Evolutionary conservation across 1,140 invertebrate genomes (phyloP), one percentile per base, ranked within the genome.

Genomic region (Cecropterus lyciades): DNA sequence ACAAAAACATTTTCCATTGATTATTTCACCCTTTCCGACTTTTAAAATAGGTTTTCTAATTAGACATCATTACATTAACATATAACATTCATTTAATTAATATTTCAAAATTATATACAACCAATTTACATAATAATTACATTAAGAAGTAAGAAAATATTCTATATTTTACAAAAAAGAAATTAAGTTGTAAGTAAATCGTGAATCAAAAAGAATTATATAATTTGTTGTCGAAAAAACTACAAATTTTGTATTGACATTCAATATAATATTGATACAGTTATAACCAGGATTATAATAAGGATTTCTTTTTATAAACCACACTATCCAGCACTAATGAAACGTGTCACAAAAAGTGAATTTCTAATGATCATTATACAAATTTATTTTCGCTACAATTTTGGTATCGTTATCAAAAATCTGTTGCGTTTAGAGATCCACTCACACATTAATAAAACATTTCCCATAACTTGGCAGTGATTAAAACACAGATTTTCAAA

Each of bases 91-190:
- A 69, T 33, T 69, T 40, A 69, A 63, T 70, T 72, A 75, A 57
- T 67, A 67, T 72, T 80, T 56, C 80, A 77, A 85, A 80, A 85
- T 84, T 90, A 90, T 88, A 76, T 90, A 88, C 87, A 90, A 88
- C 80, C 85, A 88, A 87, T 90, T 83, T 88, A 87, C 83, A 90
- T 68, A 70, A 84, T 79, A 69, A 76, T 82, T 84, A 80, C 70
- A 77, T 71, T 70, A 72, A 63, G 40, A 70, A 63, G 57, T 72
- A 69, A 68, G 15, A 63, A 59, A 72, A 72, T 70, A 72, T 24
- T 72, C 73, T 87, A 85, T 80, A 77, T 74, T 76, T 80, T 85
- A 85, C 77, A 87, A 73, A 69, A n/a, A 37, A 37, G 9, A 30
- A 3, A 37, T 37, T 37, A 37, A 6, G 27, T 37, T 37, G 9